Evolutionary conservation across 2,113 vertebrate genomes (phyloP).

Genomic region (Pachyramphus minor): DNA sequence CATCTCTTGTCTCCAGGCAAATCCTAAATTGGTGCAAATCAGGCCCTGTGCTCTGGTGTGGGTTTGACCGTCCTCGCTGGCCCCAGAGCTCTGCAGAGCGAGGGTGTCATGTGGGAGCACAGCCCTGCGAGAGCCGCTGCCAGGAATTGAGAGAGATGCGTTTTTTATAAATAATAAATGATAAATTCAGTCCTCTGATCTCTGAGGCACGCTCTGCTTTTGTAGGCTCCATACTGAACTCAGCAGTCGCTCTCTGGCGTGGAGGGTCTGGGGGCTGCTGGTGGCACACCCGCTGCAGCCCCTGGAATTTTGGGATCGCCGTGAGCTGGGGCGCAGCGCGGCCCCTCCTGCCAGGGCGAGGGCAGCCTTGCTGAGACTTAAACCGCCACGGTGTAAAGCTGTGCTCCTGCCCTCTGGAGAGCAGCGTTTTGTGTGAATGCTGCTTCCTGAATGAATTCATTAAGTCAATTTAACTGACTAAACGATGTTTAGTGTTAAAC

Average conservation of each 20-base stretch:
- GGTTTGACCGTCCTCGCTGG: not conserved
- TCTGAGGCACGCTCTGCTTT: not conserved
- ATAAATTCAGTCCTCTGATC: not conserved
- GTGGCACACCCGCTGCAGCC: fast-evolving
- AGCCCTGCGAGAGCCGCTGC: not conserved
- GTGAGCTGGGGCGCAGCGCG: fast-evolving
- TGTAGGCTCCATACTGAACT: not conserved
- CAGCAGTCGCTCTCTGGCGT: fast-evolving
- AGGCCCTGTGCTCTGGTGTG: fast-evolving
- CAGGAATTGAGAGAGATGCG: not conserved
- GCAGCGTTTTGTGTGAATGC: not conserved
- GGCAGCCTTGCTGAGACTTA: not conserved
- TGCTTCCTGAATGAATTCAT: conserved; percentile 28
- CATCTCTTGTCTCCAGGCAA: not conserved
- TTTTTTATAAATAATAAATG: not conserved
- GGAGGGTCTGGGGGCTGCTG: not conserved
- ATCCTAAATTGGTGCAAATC: not conserved
- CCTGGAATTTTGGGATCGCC: fast-evolving
- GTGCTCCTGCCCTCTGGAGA: not conserved
- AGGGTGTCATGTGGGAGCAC: not conserved
- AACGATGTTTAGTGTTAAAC: not conserved
- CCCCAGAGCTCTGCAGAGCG: not conserved
- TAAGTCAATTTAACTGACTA: conserved; percentile 4
- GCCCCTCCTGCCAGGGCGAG: not conserved
- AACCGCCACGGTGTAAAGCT: not conserved